phyloP scores from a whole-genome alignment of 1,140 invertebrate species.

The Tetraneura akinire region DNA sequence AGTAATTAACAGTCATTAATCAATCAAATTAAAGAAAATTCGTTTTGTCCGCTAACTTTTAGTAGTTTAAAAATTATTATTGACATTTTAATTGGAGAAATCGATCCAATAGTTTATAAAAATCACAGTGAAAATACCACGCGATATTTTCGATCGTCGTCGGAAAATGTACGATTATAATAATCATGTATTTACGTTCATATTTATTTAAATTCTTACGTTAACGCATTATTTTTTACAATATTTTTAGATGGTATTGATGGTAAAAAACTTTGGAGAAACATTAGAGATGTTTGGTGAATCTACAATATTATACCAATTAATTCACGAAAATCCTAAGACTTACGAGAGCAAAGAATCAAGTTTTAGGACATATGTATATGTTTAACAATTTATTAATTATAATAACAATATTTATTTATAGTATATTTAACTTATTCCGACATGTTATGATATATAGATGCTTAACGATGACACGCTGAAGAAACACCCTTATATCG shows the following conservation, averaged over 20 bases:
- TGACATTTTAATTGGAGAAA: neutral
- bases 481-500: neutral
- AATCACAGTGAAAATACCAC: neutral
- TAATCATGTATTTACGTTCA: no score
- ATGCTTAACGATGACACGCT: conserved; percentile 1
- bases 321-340: neutral
- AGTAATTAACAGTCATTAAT: neutral
- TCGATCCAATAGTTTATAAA: neutral
- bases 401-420: no score
- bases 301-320: neutral
- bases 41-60: conserved; percentile 1
- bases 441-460: neutral
- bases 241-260: conserved; percentile 4
- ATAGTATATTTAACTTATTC: no score
- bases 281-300: conserved; percentile 5
- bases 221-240: neutral
- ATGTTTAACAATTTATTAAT: neutral
- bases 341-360: conserved; percentile 9
- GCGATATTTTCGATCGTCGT: conserved; percentile 3
- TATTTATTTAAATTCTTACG: neutral
- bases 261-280: neutral
- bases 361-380: conserved; percentile 21
- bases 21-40: no score
- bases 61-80: conserved; percentile 7
- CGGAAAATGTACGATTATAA: neutral